These are phyloP conservation scores for Dendrolimus punctatus DNA, from an alignment of 1,140 invertebrate species.

Conservation along the genomic window DNA sequence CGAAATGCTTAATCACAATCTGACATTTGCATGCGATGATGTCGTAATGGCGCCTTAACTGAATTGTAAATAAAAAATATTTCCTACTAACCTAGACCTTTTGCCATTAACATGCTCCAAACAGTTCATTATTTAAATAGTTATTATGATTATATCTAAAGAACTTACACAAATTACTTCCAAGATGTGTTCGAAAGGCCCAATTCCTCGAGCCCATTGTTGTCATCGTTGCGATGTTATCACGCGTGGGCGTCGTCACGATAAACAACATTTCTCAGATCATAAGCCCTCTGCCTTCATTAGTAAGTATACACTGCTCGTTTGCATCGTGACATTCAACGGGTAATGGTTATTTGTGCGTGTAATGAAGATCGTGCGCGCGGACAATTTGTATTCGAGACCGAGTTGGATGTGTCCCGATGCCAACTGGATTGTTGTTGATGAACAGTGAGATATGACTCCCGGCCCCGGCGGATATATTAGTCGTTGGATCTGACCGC, in stretches of 20 bases:
- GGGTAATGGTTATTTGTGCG: conserved; percentile 21
- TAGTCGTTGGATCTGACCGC: conserved; percentile 19
- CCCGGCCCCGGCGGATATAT: conserved; percentile 28
- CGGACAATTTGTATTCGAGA: conserved; percentile 24
- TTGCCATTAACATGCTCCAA: conserved; percentile 4
- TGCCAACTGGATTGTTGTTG: conserved; percentile 36
- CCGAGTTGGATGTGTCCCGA: conserved; percentile 19
- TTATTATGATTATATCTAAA: conserved; percentile 16
- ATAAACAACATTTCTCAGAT: conserved; percentile 38
- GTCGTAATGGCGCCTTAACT: too few relatives aligned
- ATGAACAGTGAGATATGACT: conserved; percentile 28
- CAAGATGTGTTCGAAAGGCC: conserved; percentile 26
- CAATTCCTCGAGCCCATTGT: conserved; percentile 46
- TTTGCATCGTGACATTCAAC: conserved; percentile 25
- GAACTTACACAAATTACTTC: conserved; percentile 18
- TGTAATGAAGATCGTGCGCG: conserved; percentile 40
- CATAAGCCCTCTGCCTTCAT: conserved; percentile 25
- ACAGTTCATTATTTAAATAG: conserved; percentile 18
- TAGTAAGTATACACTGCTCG: conserved; percentile 13
- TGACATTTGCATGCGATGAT: too few relatives aligned
- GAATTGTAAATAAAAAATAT: too few relatives aligned
- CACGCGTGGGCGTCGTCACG: conserved; percentile 45
- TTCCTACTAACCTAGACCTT: conserved; percentile 12
- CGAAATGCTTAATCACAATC: too few relatives aligned
- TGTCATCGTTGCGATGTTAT: conserved; percentile 36